A percentile compares a stretch with the other conserved stretches of the same genome.
These are phyloP conservation scores for Calephelis perditalis DNA, from an alignment of 2,888 invertebrate genomes.

Conservation along the genomic window DNA sequence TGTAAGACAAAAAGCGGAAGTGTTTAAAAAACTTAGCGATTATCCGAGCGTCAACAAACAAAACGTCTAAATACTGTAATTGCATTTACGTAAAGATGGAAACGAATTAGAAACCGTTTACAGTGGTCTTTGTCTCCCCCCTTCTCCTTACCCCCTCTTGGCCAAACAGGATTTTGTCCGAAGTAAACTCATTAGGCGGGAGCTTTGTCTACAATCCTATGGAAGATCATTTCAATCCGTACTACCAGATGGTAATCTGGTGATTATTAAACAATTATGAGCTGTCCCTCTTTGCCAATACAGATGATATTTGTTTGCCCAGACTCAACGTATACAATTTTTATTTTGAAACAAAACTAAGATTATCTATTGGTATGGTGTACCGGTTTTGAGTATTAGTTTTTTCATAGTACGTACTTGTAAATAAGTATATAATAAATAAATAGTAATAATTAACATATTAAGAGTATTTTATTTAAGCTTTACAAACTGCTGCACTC, in stretches of 20 bases:
- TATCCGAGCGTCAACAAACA: no score
- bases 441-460: no score
- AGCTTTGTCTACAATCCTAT: constrained; percentile 7
- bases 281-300: background rate
- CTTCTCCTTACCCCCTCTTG: background rate
- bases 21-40: no score
- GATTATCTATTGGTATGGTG: no score
- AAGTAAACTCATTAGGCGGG: constrained; percentile 6
- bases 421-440: no score
- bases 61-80: background rate
- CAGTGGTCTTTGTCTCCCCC: background rate
- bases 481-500: no score
- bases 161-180: constrained; percentile 6
- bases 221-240: background rate
- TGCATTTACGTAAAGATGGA: background rate
- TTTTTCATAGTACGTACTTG: no score
- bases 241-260: background rate
- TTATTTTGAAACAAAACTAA: no score
- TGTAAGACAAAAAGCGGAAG: no score
- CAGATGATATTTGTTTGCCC: background rate
- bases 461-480: no score
- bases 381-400: no score
- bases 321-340: no score
- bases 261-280: background rate
- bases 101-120: background rate